Conservation (phyloP, 2,113 vertebrate species). For the Dolichotis patagonum region DNA sequence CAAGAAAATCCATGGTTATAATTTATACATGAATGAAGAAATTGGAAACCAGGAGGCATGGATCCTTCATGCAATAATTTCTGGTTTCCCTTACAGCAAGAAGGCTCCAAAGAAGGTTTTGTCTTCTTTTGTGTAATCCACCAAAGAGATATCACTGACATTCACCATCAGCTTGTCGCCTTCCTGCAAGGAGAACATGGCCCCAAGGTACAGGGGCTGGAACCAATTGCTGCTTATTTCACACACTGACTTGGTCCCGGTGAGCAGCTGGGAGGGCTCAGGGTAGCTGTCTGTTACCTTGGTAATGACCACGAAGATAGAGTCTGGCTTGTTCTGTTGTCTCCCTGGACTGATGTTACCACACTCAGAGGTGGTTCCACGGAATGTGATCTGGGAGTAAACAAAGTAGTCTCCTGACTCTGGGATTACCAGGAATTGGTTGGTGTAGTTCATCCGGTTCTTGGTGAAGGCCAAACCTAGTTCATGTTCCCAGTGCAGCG, state of each 20-base stretch:
- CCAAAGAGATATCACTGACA: constrained; percentile 84
- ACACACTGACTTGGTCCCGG: constrained; percentile 84
- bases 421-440: constrained; percentile 86
- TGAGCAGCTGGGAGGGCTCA: constrained; percentile 84
- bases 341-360: constrained; percentile 2
- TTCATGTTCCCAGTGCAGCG: constrained; percentile 87
- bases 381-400: constrained; percentile 89
- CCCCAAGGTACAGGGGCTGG: constrained; percentile 86
- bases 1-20: not conserved
- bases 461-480: constrained; percentile 87
- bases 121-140: constrained; percentile 88
- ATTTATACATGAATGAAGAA: not conserved
- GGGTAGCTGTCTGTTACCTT: constrained; percentile 86
- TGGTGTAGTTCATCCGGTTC: constrained; percentile 86
- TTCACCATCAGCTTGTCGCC: constrained; percentile 88
- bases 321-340: not conserved
- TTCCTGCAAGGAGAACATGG: constrained; percentile 84
- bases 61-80: not conserved
- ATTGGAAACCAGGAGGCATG: not conserved
- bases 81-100: constrained; percentile 78
- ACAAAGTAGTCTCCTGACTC: constrained; percentile 87
- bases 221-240: constrained; percentile 82
- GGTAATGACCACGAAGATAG: constrained; percentile 84
- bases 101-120: constrained; percentile 90
- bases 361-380: constrained; percentile 63